Evolutionary conservation across 2,113 vertebrate genomes (phyloP), one percentile per base, ranked within the genome.

Genomic region (Circaetus gallicus): DNA sequence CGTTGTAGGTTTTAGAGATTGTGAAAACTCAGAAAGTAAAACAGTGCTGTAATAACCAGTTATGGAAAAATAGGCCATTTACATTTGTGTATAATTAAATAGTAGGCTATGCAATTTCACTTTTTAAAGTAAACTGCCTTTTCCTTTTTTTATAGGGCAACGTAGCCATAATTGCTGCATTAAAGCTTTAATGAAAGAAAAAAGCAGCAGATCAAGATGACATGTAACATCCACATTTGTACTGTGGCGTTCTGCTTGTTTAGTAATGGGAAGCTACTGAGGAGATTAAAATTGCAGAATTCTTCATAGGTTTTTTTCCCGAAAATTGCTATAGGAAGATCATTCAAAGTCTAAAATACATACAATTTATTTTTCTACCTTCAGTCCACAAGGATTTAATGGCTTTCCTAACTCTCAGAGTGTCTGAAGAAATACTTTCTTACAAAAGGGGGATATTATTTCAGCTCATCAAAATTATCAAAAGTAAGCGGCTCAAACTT

Each of bases 1-100:
- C 98, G 94, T 98, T 98, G 98, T 98, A 98, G 98, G 98, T 98
- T 98, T 98, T 98, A 98, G 98, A 98, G 98, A 98, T 98, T 98
- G 98, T 98, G 98, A 98, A 98, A 98, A 98, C 98, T 98, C 98
- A 97, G 98, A 98, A 98, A 98, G 98, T 98, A 98, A 99, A 99
- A 99, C 98, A 98, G 97, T 97, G 98, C 98, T 98, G 98, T 99
- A 99, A 99, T 98, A 99, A 99, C 98, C 98, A 98, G 98, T 98
- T 98, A 98, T 98, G 97, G 98, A 98, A 98, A 98, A 98, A 98
- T 98, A 98, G 98, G 98, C 98, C 98, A 98, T 98, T 98, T 98
- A 98, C 98, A 98, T 98, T 98, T 98, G 98, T 98, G 98, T 98
- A 98, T 98, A 98, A 98, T 98, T 98, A 98, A 98, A 98, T 98